phyloP scores from a whole-genome alignment of 2,113 vertebrate species.

The Phalacrocorax aristotelis region DNA sequence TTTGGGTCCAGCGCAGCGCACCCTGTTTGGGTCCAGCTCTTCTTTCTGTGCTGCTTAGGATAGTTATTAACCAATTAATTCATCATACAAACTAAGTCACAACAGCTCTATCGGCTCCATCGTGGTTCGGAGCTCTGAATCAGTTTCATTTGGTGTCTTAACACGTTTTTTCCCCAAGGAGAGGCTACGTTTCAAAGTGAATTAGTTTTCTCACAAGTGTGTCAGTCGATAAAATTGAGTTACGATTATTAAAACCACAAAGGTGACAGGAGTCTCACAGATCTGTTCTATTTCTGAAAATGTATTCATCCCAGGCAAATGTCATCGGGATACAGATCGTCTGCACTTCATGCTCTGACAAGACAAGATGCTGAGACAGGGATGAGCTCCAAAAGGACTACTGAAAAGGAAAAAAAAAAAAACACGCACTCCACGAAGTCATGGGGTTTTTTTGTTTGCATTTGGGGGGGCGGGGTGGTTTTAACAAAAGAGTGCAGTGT shows the following conservation, averaged over 20 bases:
- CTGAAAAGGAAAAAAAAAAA: too few relatives aligned
- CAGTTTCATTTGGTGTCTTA: too few relatives aligned
- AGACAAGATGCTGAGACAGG: neutral
- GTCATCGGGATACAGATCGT: neutral
- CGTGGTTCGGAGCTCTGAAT: too few relatives aligned
- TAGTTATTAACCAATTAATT: too few relatives aligned
- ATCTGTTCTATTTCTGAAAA: neutral
- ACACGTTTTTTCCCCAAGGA: too few relatives aligned
- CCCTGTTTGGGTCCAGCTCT: too few relatives aligned
- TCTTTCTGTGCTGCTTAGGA: too few relatives aligned
- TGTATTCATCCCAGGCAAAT: neutral
- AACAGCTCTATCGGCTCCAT: too few relatives aligned
- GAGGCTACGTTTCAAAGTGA: neutral
- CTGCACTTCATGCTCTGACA: neutral
- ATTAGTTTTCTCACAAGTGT: neutral
- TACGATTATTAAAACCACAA: neutral
- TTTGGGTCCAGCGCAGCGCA: too few relatives aligned
- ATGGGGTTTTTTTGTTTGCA: neutral
- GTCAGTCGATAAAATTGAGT: neutral
- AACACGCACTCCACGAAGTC: neutral
- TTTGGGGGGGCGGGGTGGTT: neutral
- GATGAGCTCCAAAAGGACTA: neutral
- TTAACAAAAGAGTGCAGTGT: neutral
- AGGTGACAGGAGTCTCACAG: neutral
- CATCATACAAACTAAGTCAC: too few relatives aligned